Conservation (phyloP, 2,888 invertebrate species). For the Rotaria sp. region DNA sequence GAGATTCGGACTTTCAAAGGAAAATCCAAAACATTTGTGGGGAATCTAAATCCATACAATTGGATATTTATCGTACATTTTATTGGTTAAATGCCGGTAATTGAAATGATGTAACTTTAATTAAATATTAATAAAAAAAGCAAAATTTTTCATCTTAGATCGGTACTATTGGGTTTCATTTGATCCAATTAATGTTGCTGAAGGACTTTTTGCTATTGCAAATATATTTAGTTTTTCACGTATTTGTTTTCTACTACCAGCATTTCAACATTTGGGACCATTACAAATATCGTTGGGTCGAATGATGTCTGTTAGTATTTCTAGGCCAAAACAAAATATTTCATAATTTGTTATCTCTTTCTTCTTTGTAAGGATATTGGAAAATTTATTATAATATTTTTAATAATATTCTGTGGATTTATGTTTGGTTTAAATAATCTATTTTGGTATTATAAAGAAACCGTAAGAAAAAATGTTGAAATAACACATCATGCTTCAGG, state of each 20-base stretch:
- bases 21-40: not conserved
- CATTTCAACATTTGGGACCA: slow-evolving; percentile 49
- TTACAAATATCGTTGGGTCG: slow-evolving; percentile 50
- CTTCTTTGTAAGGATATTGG: slow-evolving; percentile 47
- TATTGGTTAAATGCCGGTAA: slow-evolving; percentile 44
- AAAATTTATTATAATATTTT: slow-evolving; percentile 48
- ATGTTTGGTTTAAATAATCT: slow-evolving; percentile 53
- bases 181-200: slow-evolving; percentile 49
- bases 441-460: slow-evolving; percentile 54
- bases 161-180: slow-evolving; percentile 47
- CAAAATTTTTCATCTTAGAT: slow-evolving; percentile 43
- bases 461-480: slow-evolving; percentile 43
- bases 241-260: slow-evolving; percentile 50
- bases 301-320: slow-evolving; percentile 47
- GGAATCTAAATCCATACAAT: not conserved
- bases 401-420: slow-evolving; percentile 49
- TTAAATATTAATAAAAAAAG: not conserved
- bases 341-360: not conserved
- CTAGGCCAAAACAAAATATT: not conserved
- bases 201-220: slow-evolving; percentile 48
- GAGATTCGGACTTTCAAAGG: not conserved
- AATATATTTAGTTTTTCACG: slow-evolving; percentile 50
- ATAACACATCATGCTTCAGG: not conserved
- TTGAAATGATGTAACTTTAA: not conserved
- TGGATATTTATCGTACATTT: slow-evolving; percentile 33